These are phyloP conservation scores for Montipora capitata DNA, from an alignment of 92 coral and sea anemone genomes.

Conservation along the genomic window DNA sequence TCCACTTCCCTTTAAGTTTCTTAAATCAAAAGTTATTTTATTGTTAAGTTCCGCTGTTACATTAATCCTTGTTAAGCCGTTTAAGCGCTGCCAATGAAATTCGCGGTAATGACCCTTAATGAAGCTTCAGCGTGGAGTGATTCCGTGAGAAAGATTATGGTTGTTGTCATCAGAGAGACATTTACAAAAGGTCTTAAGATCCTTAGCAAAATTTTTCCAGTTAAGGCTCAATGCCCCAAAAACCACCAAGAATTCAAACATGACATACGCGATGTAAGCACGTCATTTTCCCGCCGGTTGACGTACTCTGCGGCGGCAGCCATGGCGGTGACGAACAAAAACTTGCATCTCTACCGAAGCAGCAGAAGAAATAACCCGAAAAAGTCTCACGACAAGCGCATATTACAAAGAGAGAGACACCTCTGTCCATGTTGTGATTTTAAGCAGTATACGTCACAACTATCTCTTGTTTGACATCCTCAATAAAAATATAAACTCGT, in stretches of 20 bases:
- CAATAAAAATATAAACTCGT: too few species aligned
- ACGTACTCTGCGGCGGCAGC: conserved; percentile 36
- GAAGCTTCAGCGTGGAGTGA: background rate
- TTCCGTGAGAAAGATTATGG: background rate
- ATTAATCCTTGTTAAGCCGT: conserved; percentile 44
- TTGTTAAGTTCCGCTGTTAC: background rate
- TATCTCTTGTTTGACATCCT: background rate
- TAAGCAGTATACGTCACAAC: background rate
- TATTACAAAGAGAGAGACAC: background rate
- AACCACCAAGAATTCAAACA: conserved; percentile 1
- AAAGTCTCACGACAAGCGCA: background rate
- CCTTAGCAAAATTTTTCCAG: background rate
- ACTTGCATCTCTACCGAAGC: background rate
- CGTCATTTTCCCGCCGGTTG: conserved; percentile 67
- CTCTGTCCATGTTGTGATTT: background rate
- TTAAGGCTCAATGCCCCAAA: conserved; percentile 13
- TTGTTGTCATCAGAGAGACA: background rate
- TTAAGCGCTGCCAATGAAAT: conserved; percentile 5
- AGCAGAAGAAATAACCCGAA: conserved; percentile 1
- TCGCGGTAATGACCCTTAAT: background rate
- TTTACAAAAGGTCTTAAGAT: background rate
- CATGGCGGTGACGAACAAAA: background rate
- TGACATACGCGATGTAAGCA: conserved; percentile 23
- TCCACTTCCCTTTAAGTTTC: background rate
- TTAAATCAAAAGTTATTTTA: background rate